Evolutionary conservation across 2,888 invertebrate genomes (phyloP).

Genomic region (Cephus rjabovi): DNA sequence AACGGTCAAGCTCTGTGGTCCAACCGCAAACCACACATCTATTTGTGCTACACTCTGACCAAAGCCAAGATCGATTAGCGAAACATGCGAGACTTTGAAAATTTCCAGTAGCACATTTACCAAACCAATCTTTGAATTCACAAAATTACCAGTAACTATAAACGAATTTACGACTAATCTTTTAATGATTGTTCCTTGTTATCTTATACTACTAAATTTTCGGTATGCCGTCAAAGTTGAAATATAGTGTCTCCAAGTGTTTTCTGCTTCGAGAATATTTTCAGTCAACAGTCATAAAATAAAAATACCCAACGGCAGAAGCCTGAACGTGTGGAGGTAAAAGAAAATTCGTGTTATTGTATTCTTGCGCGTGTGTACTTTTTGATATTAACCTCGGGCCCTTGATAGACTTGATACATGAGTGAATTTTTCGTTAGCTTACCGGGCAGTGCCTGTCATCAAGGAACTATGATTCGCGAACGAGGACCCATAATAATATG

Average conservation of each 20-base stretch:
- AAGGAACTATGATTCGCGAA: conserved; percentile 63
- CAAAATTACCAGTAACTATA: not conserved
- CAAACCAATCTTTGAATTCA: not conserved
- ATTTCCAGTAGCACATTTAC: not conserved
- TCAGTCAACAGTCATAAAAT: not conserved
- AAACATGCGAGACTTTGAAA: not conserved
- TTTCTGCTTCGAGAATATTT: not conserved
- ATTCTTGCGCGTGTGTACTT: not conserved
- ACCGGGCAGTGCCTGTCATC: conserved; percentile 61
- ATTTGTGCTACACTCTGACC: not conserved
- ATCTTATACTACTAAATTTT: not conserved
- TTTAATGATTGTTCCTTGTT: not conserved
- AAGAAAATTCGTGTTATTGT: not conserved
- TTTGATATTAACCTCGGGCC: not conserved
- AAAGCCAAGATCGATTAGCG: not conserved
- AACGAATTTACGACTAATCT: not conserved
- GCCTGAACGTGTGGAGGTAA: not conserved
- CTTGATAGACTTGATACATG: not conserved
- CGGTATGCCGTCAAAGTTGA: not conserved
- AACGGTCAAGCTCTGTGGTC: not conserved
- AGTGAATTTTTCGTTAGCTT: conserved; percentile 32
- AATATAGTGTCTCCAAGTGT: not conserved
- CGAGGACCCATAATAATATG: conserved; percentile 55
- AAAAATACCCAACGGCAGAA: not conserved
- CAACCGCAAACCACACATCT: not conserved